These are phyloP conservation scores for Sebastes fasciatus DNA, from an alignment of 2,113 vertebrate species.

Conservation along the genomic window DNA sequence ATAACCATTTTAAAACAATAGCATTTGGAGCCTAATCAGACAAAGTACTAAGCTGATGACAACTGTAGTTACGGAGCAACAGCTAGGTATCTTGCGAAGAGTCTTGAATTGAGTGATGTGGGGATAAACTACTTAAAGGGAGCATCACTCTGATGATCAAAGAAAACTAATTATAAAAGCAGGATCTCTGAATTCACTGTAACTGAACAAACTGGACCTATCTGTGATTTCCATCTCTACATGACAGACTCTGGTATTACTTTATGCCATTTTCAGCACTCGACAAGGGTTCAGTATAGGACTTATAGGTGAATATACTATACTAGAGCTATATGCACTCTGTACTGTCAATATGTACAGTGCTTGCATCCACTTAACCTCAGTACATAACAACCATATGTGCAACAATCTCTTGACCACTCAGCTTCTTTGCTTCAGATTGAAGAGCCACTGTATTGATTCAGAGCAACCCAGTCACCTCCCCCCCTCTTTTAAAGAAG, in stretches of 20 bases:
- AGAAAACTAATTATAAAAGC: slow-evolving; percentile 30
- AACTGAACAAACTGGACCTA: slow-evolving; percentile 9
- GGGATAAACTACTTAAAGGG: neutral
- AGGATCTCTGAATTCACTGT: slow-evolving; percentile 1
- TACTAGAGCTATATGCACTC: slow-evolving; percentile 50
- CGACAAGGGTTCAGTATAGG: slow-evolving; percentile 9
- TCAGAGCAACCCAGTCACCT: slow-evolving; percentile 54
- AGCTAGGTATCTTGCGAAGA: neutral
- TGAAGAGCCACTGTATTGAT: slow-evolving; percentile 75
- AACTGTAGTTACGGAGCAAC: neutral
- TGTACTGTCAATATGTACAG: slow-evolving; percentile 71
- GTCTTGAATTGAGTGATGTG: neutral
- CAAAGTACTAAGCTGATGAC: slow-evolving; percentile 25
- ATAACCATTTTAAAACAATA: slow-evolving; percentile 18
- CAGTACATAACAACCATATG: slow-evolving; percentile 64
- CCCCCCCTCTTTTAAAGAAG: slow-evolving; percentile 50
- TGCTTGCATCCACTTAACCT: slow-evolving; percentile 70
- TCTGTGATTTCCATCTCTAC: slow-evolving; percentile 15
- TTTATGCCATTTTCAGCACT: neutral
- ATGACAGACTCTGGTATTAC: neutral
- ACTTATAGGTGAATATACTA: slow-evolving; percentile 28
- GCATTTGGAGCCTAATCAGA: slow-evolving; percentile 37
- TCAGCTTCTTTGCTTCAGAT: slow-evolving; percentile 70
- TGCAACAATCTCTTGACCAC: slow-evolving; percentile 62
- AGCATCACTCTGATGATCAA: slow-evolving; percentile 32